These are phyloP conservation scores for Passer domesticus DNA, from an alignment of 2,113 vertebrate species.

Conservation along the genomic window DNA sequence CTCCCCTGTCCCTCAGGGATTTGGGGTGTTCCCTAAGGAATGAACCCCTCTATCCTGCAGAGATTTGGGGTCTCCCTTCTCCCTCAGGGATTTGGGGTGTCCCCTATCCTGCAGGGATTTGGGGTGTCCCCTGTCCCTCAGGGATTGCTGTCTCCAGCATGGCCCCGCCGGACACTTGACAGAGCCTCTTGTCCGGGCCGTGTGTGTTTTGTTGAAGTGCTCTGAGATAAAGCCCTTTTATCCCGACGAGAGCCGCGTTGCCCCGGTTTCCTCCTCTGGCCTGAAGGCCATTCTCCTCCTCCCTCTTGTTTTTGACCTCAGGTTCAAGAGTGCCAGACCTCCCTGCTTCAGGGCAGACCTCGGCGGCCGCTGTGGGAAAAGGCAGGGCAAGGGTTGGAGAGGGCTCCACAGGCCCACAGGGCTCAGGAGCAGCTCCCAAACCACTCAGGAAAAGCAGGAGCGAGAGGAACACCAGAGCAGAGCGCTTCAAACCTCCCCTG, in stretches of 20 bases:
- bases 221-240: conserved; percentile 71
- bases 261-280: conserved; percentile 68
- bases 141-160: not conserved
- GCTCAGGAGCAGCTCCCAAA: not conserved
- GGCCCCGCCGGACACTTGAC: conserved; percentile 40
- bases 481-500: not conserved
- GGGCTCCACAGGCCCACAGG: not conserved
- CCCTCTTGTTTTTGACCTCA: conserved; percentile 66
- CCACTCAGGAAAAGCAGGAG: not conserved
- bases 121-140: not conserved
- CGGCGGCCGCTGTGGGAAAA: conserved; percentile 50
- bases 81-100: not conserved
- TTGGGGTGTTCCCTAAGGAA: not conserved
- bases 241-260: conserved; percentile 62
- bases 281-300: conserved; percentile 70
- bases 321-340: conserved; percentile 74
- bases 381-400: conserved; percentile 21
- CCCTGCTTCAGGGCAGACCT: conserved; percentile 37
- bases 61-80: conserved; percentile 1
- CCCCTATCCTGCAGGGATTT: not conserved
- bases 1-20: not conserved
- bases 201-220: conserved; percentile 73
- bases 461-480: not conserved
- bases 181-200: conserved; percentile 34
- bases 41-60: not conserved